Evolutionary conservation across 2,888 invertebrate genomes (phyloP).

Genomic region (Branchipolynoe longqiensis): DNA sequence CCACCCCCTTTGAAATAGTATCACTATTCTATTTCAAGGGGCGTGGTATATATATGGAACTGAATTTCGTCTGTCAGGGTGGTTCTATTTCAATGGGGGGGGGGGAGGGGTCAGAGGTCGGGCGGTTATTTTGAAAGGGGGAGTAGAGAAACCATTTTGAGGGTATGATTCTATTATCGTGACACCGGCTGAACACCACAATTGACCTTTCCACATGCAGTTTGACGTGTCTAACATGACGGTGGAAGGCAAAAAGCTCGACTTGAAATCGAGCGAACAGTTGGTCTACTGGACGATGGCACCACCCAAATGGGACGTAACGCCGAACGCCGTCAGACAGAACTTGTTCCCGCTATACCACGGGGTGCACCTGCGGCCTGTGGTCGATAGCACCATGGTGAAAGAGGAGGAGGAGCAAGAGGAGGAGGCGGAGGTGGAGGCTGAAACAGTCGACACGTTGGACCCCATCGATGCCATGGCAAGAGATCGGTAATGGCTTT

Average conservation of each 20-base stretch:
- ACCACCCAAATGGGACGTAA: slow-evolving; percentile 79
- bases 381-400: slow-evolving; percentile 46
- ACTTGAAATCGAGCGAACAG: slow-evolving; percentile 74
- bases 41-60: too few species aligned
- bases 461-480: slow-evolving; percentile 60
- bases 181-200: too few species aligned
- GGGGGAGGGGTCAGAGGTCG: too few species aligned
- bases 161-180: too few species aligned
- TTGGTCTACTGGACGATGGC: slow-evolving; percentile 80
- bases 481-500: slow-evolving; percentile 64
- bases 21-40: too few species aligned
- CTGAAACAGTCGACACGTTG: slow-evolving; percentile 32
- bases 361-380: slow-evolving; percentile 65
- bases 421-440: slow-evolving; percentile 55
- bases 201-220: slow-evolving; percentile 41
- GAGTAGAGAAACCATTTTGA: too few species aligned
- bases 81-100: too few species aligned
- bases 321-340: slow-evolving; percentile 74
- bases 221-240: slow-evolving; percentile 67
- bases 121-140: too few species aligned
- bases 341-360: slow-evolving; percentile 77
- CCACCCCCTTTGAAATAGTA: too few species aligned
- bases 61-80: too few species aligned
- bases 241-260: slow-evolving; percentile 72
- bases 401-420: slow-evolving; percentile 69